Percentiles rank a stretch among this genome's conserved stretches.
These are phyloP conservation scores for Operophtera brumata DNA, from an alignment of 2,888 invertebrate species.

Conservation along the genomic window DNA sequence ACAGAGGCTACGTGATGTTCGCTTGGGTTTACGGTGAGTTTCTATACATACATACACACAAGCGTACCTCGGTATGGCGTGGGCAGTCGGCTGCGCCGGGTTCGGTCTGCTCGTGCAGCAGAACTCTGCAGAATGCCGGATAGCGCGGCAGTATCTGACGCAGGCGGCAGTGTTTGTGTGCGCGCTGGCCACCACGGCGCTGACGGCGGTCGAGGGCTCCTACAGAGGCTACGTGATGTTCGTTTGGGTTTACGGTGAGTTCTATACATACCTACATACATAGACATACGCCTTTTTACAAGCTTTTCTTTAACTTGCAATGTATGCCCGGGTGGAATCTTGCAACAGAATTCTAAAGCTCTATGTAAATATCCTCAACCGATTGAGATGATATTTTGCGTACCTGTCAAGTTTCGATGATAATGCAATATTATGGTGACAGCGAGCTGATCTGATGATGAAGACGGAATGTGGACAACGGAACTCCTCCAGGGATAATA, in stretches of 20 bases:
- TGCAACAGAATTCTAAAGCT: too few species aligned
- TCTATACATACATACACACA: constrained; percentile 73
- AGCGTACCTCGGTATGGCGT: constrained; percentile 89
- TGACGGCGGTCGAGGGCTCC: constrained; percentile 88
- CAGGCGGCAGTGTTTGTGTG: constrained; percentile 90
- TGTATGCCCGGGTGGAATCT: too few species aligned
- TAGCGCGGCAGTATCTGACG: constrained; percentile 91
- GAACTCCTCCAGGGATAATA: too few species aligned
- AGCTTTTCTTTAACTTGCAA: too few species aligned
- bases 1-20: constrained; percentile 89
- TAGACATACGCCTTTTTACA: too few species aligned
- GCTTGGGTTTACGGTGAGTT: constrained; percentile 88
- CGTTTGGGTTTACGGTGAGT: constrained; percentile 88
- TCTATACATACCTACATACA: too few species aligned
- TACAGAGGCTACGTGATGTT: constrained; percentile 89
- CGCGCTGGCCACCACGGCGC: constrained; percentile 87
- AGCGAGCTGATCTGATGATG: too few species aligned
- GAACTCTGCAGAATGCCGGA: constrained; percentile 90
- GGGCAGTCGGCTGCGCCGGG: constrained; percentile 89
- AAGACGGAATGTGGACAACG: too few species aligned
- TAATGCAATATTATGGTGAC: too few species aligned
- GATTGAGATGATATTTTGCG: too few species aligned
- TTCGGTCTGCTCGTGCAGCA: constrained; percentile 91
- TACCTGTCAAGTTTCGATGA: too few species aligned
- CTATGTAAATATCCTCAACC: too few species aligned